Percentiles rank a stretch among this genome's conserved stretches.
Evolutionary conservation across 2,113 vertebrate species (phyloP).

Genomic region (Nothobranchius furzeri): DNA sequence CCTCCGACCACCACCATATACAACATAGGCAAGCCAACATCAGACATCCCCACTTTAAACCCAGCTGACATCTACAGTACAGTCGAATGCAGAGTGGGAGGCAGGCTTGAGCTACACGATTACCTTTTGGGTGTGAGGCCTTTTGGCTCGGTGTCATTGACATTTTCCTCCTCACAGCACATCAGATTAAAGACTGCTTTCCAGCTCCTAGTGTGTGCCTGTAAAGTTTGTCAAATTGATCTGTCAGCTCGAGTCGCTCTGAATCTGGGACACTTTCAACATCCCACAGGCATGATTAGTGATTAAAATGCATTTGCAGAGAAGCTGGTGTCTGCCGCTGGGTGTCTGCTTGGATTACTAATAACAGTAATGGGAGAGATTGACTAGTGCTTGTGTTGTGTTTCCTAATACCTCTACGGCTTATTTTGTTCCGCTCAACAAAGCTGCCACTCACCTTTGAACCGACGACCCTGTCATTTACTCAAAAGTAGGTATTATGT

Average conservation of each 20-base stretch:
- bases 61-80: too few relatives aligned
- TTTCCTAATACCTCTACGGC: neutral
- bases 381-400: slow-evolving; percentile 8
- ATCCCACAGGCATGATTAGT: slow-evolving; percentile 54
- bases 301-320: slow-evolving; percentile 33
- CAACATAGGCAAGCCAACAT: too few relatives aligned
- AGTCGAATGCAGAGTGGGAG: neutral
- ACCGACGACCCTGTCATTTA: slow-evolving; percentile 1
- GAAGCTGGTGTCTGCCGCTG: slow-evolving; percentile 43
- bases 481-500: slow-evolving; percentile 20
- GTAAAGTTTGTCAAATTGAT: slow-evolving; percentile 70
- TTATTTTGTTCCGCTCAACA: slow-evolving; percentile 2
- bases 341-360: slow-evolving; percentile 11
- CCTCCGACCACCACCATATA: too few relatives aligned
- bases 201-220: slow-evolving; percentile 38
- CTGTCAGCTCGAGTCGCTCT: slow-evolving; percentile 57
- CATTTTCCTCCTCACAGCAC: slow-evolving; percentile 33
- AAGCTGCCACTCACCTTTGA: slow-evolving; percentile 6
- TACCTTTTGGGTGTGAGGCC: slow-evolving; percentile 13
- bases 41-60: too few relatives aligned
- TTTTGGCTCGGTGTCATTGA: slow-evolving; percentile 33
- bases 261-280: slow-evolving; percentile 53
- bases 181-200: slow-evolving; percentile 58
- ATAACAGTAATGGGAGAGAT: neutral
- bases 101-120: slow-evolving; percentile 5